Evolutionary conservation across 2,113 vertebrate genomes (phyloP).

Genomic region (Lophotis ruficrista): DNA sequence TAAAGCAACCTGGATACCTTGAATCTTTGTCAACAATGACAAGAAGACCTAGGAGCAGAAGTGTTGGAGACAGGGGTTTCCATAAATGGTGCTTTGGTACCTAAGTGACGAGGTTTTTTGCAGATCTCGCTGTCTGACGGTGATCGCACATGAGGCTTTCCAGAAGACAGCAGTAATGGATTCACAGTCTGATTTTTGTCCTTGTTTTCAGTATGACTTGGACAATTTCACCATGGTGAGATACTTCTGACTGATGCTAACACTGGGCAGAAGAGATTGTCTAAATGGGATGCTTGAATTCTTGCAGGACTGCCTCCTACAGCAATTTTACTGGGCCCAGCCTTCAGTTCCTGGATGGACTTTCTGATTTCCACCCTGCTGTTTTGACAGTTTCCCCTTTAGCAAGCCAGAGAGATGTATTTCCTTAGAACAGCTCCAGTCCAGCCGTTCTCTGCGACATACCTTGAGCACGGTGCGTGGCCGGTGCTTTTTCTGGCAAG

Average conservation of each 20-base stretch:
- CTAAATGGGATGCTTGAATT: background rate
- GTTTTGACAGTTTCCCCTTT: background rate
- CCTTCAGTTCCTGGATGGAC: background rate
- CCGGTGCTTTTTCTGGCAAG: background rate
- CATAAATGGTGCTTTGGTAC: background rate
- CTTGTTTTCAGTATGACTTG: background rate
- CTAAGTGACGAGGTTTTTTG: background rate
- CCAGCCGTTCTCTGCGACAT: accelerated
- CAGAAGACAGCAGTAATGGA: background rate
- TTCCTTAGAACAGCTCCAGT: background rate
- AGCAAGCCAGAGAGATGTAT: background rate
- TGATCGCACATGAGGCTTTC: background rate
- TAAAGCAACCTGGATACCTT: background rate
- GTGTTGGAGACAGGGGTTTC: background rate
- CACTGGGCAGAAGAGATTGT: background rate
- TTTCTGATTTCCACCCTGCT: background rate
- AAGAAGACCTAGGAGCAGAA: background rate
- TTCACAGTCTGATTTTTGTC: background rate
- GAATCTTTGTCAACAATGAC: background rate
- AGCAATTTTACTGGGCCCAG: background rate
- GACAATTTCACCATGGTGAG: background rate
- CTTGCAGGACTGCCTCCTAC: background rate
- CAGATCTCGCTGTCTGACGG: background rate
- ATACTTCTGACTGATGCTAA: background rate
- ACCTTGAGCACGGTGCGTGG: background rate